A percentile compares a stretch with the other conserved stretches of the same genome.
Conservation (phyloP, 2,797 vertebrate genomes). For the Chelidonichthys spinosus region DNA sequence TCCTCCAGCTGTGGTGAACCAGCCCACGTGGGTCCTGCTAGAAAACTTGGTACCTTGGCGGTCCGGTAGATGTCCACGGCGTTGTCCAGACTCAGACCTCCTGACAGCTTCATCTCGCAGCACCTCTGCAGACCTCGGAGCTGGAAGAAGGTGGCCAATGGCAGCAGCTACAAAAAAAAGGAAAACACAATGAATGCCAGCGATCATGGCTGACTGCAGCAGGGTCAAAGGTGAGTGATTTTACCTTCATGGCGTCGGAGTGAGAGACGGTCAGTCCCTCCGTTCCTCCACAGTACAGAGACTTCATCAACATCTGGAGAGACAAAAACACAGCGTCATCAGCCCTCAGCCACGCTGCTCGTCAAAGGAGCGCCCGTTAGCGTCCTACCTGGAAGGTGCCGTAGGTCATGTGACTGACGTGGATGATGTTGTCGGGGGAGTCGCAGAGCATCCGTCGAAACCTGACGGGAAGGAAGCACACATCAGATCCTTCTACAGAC, state of each 20-base stretch:
- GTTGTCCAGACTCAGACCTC: slow-evolving; percentile 86
- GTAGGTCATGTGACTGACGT: slow-evolving; percentile 92
- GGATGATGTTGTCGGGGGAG: slow-evolving; percentile 82
- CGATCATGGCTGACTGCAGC: not conserved
- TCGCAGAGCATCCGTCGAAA: slow-evolving; percentile 89
- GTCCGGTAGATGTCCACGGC: slow-evolving; percentile 88
- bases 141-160: slow-evolving; percentile 90
- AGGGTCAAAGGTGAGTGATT: not conserved
- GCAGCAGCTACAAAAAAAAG: slow-evolving; percentile 84
- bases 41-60: slow-evolving; percentile 85
- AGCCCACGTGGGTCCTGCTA: too few species aligned
- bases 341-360: too few species aligned
- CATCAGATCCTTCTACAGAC: not conserved
- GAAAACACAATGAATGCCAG: too few species aligned
- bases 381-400: slow-evolving; percentile 89
- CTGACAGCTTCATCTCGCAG: slow-evolving; percentile 91
- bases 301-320: slow-evolving; percentile 91
- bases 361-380: too few species aligned
- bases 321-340: not conserved
- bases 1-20: too few species aligned
- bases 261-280: slow-evolving; percentile 87
- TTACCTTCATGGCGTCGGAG: slow-evolving; percentile 89
- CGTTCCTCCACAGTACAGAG: slow-evolving; percentile 93
- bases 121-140: slow-evolving; percentile 88
- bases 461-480: slow-evolving; percentile 71